phyloP scores from a whole-genome alignment of 2,797 vertebrate genomes.

The Tapera naevia region DNA sequence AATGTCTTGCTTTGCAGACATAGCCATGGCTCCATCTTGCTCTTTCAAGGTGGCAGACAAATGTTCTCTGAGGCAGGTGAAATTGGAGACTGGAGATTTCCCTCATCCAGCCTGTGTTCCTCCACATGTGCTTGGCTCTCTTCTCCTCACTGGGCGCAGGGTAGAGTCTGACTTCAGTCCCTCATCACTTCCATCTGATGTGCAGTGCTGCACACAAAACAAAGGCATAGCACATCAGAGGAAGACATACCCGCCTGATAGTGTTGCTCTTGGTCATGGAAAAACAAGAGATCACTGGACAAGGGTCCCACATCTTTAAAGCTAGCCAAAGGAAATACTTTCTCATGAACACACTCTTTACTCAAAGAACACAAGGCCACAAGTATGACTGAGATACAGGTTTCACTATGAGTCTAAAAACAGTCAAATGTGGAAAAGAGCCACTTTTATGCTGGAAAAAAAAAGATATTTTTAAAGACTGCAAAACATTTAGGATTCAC shows the following conservation, averaged over 20 bases:
- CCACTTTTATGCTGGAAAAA: neutral
- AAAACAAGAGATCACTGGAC: neutral
- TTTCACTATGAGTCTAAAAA: neutral
- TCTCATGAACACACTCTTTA: neutral
- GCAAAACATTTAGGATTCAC: neutral
- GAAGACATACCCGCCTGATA: neutral
- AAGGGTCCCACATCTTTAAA: neutral
- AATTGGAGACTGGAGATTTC: neutral
- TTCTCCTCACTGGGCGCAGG: neutral
- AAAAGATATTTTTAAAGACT: neutral
- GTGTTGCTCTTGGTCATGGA: neutral
- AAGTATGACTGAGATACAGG: neutral
- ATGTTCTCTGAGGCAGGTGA: neutral
- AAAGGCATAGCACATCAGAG: neutral
- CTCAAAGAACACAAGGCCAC: neutral
- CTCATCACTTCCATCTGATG: neutral
- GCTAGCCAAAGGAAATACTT: neutral
- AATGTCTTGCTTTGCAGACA: neutral
- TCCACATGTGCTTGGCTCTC: neutral
- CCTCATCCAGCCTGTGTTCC: neutral
- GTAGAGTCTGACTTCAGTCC: neutral
- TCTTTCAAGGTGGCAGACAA: neutral
- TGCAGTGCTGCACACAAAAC: fast-evolving
- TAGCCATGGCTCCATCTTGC: neutral
- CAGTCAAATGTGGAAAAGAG: neutral